Evolutionary conservation across 1,140 invertebrate genomes (phyloP).

Genomic region (Tetranychus cinnabarinus): DNA sequence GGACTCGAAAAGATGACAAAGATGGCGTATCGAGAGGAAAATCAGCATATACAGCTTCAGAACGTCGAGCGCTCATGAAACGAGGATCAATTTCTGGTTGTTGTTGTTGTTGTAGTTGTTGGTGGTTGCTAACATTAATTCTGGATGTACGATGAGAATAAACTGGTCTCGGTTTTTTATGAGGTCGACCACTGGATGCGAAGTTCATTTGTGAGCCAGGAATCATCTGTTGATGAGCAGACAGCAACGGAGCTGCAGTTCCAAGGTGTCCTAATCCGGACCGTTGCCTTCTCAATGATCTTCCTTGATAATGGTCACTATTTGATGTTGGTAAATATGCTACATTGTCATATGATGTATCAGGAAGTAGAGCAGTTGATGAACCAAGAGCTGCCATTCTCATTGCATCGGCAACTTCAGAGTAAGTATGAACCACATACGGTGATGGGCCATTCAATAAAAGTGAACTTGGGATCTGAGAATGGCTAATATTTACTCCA

Average conservation of each 20-base stretch:
- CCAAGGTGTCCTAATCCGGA: neutral
- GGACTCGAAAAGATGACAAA: conserved; percentile 1
- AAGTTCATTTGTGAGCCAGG: neutral
- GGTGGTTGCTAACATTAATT: neutral
- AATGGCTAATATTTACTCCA: neutral
- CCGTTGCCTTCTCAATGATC: conserved; percentile 3
- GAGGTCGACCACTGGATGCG: conserved; percentile 4
- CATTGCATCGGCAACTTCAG: conserved; percentile 6
- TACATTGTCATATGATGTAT: conserved; percentile 9
- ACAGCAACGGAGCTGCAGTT: conserved; percentile 4
- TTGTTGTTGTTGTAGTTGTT: neutral
- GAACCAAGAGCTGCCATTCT: conserved; percentile 3
- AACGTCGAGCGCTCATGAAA: neutral
- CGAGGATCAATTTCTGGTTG: neutral
- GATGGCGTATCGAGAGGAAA: neutral
- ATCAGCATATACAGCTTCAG: neutral
- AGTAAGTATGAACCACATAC: conserved; percentile 6
- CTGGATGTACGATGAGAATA: neutral
- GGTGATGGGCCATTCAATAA: neutral
- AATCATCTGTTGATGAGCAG: neutral
- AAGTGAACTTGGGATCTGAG: neutral
- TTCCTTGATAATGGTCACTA: conserved; percentile 1
- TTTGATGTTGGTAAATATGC: conserved; percentile 7
- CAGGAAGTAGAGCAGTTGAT: conserved; percentile 3
- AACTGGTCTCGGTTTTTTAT: conserved; percentile 3